A percentile compares a stretch with the other conserved stretches of the same genome.
Conservation (phyloP, 2,113 vertebrate genomes). For the Turnix velox region DNA sequence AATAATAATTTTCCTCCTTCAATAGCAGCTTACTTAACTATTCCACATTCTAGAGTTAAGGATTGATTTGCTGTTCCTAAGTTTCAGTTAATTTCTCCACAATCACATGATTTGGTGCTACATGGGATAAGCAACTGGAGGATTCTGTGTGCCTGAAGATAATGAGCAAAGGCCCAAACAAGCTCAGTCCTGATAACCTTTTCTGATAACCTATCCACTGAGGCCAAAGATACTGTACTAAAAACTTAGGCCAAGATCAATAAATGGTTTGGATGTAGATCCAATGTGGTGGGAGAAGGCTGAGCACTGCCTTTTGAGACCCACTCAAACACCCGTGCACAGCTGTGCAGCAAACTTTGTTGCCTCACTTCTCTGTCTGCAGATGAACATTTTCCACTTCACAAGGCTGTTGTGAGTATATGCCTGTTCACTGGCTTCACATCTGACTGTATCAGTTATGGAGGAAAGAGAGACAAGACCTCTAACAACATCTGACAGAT, state of each 20-base stretch:
- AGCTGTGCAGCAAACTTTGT: not conserved
- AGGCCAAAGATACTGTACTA: not conserved
- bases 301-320: not conserved
- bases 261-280: not conserved
- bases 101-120: not conserved
- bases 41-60: not conserved
- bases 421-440: not conserved
- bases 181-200: not conserved
- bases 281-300: not conserved
- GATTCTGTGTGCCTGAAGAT: not conserved
- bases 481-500: not conserved
- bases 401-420: not conserved
- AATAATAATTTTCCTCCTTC: not conserved
- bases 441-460: not conserved
- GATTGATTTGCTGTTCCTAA: not conserved
- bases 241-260: not conserved
- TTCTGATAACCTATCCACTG: not conserved
- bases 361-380: not conserved
- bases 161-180: accelerated
- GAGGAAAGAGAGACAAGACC: not conserved
- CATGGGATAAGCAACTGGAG: not conserved
- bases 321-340: not conserved
- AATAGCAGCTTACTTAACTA: not conserved
- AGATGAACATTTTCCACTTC: not conserved
- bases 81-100: not conserved